Base-by-base conservation (phyloP, 2,113 vertebrate genomes). In the Ursus arctos region DNA sequence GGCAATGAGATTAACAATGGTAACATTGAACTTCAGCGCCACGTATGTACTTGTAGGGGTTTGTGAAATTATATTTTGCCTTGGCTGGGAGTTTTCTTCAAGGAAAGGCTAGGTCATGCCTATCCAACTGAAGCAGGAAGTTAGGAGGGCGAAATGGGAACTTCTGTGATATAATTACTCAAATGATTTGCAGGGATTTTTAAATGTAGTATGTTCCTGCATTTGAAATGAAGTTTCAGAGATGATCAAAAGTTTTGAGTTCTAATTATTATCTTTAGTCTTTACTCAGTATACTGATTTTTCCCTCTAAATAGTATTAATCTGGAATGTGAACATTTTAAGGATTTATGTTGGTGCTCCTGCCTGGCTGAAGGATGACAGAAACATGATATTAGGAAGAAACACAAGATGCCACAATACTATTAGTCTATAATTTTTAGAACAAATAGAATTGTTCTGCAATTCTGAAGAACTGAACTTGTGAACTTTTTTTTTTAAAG, bases 1-100 rank as follows among this genome's bases (percentile, higher is more conserved):
- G 92, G 55, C 61, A 97, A 51, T 72, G 98, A 98, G 81, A 79
- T 96, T 92, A 97, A 98, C 94, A 98, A 98, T 40, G 97, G 95
- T 21, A 97, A 95, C 91, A 24, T 2, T 3, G 96, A 97, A 71
- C 98, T 99, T 94, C 94, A 98, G 2, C 55, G 91, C 28, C 97
- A 98, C 4, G 98, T 98, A 98, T 91, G 97, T 87, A 83, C 74
- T 33, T 69, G 2, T 18, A 72, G 33, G 33, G n/a, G 13, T 51
- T 85, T 87, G 26, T 26, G 3, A 93, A 7, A 22, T 80, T 93
- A n/a, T 47, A 55, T 28, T 88, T 85, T 96, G 84, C 57, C 33
- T 91, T 63, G 53, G 22, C 61, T 95, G 22, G 15, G 31, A 12
- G 10, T 95, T 97, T 95, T 85, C 79, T 88, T 84, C n/a, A 91